Base-by-base conservation (phyloP, 1,140 invertebrate species). In the Drosophila teissieri region DNA sequence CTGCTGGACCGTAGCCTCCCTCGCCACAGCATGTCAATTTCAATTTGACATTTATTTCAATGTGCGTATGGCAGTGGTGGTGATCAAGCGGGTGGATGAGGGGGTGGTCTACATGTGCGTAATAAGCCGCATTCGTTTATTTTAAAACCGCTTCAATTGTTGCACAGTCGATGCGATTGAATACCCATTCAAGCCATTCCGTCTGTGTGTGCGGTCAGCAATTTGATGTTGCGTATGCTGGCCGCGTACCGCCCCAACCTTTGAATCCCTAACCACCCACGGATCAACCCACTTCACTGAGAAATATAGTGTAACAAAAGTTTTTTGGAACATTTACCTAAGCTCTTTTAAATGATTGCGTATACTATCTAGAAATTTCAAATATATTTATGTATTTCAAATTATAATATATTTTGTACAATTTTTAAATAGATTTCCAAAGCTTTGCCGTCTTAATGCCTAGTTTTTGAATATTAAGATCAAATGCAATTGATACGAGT, bases 101-200 rank as follows among this genome's bases (percentile, higher is more conserved):
- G 40, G 12, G 39, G 45, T 46, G 17, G 49, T 11, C 12, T 42
- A 8, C 58, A 55, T 76, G 60, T 80, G 76, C 61, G 57, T 86
- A 88, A 88, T 88, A 88, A 88, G 83, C 83, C 83, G 72, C 84
- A 89, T 88, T 83, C 83, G 85, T 80, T 88, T 83, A 88, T 88
- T 88, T 84, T 73, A 84, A 88, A 88, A 83, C 80, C 83, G 84
- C 83, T 89, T 77, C 83, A 80, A 86, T 86, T 86, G 83, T 86
- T 76, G 70, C 79, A 45, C 83, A 79, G 65, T 68, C 75, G 63
- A 65, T 56, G 75, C 83, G 60, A 88, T 86, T 88, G 75, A 88
- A 86, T 86, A 79, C 70, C 70, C 79, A 76, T 79, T 69, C 51
- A 24, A 10, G 19, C 24, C 48, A 7, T 10, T 49, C 10, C 14